A percentile compares a stretch with the other conserved stretches of the same genome.
Conservation (phyloP, 2,113 vertebrate species). For the Hipposideros armiger region DNA sequence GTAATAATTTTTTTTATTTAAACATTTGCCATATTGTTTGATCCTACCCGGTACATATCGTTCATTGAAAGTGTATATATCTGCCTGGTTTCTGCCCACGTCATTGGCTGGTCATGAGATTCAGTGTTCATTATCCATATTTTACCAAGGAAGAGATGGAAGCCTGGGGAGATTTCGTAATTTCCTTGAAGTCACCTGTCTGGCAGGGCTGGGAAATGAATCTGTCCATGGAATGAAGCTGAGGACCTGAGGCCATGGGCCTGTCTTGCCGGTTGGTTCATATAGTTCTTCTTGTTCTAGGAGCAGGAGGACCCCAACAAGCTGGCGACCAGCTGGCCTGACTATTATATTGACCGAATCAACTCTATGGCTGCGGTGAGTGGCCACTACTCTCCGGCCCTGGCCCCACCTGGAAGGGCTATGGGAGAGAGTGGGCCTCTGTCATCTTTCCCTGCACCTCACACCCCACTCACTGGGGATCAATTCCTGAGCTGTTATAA, state of each 20-base stretch:
- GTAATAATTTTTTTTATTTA: no score
- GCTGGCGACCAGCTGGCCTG: constrained; percentile 98
- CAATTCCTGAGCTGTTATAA: not conserved
- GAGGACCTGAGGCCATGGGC: accelerated
- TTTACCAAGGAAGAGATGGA: not conserved
- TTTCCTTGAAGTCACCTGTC: accelerated
- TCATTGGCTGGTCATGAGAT: not conserved
- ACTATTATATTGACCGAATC: constrained; percentile 99
- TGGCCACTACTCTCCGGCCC: constrained; percentile 9
- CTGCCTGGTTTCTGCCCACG: not conserved
- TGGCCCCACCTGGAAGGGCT: not conserved
- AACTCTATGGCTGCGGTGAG: constrained; percentile 99
- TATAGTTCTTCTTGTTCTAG: constrained; percentile 86
- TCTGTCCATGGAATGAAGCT: not conserved
- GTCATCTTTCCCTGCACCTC: not conserved
- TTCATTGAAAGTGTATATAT: not conserved
- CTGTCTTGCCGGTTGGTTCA: not conserved
- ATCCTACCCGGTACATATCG: no score
- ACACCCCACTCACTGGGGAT: not conserved
- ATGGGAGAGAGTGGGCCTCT: accelerated
- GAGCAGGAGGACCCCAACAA: constrained; percentile 99
- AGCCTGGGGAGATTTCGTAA: not conserved
- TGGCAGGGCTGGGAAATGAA: not conserved
- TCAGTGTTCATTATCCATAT: not conserved
- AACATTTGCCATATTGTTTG: no score